phyloP scores from a whole-genome alignment of 2,113 vertebrate species.

The Neodon shergylaensis region DNA sequence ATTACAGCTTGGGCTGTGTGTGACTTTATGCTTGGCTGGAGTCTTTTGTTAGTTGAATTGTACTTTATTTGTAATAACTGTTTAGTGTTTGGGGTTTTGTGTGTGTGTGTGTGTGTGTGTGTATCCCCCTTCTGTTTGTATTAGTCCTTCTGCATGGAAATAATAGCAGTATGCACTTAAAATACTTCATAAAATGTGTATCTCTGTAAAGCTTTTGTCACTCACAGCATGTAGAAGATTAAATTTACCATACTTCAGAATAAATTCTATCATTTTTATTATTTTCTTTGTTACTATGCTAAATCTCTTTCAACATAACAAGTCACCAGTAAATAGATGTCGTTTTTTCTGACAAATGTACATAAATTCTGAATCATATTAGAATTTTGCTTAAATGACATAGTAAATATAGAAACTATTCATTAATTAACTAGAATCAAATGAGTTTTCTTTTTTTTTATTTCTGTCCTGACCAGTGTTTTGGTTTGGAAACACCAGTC shows the following conservation, averaged over 20 bases:
- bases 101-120: background rate
- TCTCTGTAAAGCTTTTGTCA: background rate
- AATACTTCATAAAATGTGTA: background rate
- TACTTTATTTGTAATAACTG: background rate
- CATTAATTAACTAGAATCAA: background rate
- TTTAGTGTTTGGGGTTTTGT: background rate
- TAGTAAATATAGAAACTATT: background rate
- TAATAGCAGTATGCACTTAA: background rate
- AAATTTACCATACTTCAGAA: background rate
- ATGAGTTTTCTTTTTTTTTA: background rate
- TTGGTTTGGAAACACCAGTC: background rate
- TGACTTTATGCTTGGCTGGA: background rate
- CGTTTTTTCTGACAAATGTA: background rate
- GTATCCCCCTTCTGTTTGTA: background rate
- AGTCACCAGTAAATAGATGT: constrained; percentile 27
- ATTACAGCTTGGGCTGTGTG: background rate
- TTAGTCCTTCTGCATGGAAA: background rate
- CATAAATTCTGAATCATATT: constrained; percentile 39
- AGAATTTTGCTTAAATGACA: background rate
- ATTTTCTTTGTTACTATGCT: background rate
- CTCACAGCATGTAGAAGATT: background rate
- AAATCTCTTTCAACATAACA: background rate
- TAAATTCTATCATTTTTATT: background rate
- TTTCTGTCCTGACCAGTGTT: background rate
- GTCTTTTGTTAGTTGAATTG: background rate